Evolutionary conservation across 2,888 invertebrate genomes (phyloP), one percentile per base, ranked within the genome.

Genomic region (Cremastobaeus sp.): DNA sequence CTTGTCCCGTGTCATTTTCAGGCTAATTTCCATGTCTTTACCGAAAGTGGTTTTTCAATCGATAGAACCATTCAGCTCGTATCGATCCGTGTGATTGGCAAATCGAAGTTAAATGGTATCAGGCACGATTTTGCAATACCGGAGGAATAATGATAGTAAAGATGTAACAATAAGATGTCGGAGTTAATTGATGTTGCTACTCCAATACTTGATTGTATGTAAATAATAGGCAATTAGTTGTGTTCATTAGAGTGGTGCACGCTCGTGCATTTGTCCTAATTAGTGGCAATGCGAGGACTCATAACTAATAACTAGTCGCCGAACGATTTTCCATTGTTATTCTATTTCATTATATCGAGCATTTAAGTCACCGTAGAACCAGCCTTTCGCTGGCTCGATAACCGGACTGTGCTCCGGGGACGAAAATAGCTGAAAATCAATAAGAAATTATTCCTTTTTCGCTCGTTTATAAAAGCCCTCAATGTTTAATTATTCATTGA

Each of bases 331-430:
- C 25, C 50, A 43, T 62, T 62, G 62, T 73, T 68, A 68, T 68
- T 74, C 60, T 50, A 68, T 68, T 74, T 74, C 57, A 64, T 69
- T 74, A 69, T 64, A 60, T 69, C 74, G 28, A 59, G 74, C 68
- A 59, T 74, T 74, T 74, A 74, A 74, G 74, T 74, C 74, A 74
- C 74, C 69, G 59, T 57, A 62, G 50, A 48, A 55, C 34, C 68
- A 55, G 21, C 52, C 72, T 39, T n/a, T n/a, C 55, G 66, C 62
- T 68, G 66, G 73, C 57, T 73, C 73, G 62, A 66, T 73, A 73
- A 68, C 73, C 73, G 50, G 66, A 55, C 73, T 25, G 9, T 39
- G 41, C 55, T 50, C 30, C 32, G 37, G 18, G 20, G 50, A 62
- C 62, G 54, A 68, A 73, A 73, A 68, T 73, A 73, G 62, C 62